A percentile compares a stretch with the other conserved stretches of the same genome.
These are phyloP conservation scores for Sphenopsis melanotis DNA, from an alignment of 2,797 vertebrate species.

Conservation along the genomic window DNA sequence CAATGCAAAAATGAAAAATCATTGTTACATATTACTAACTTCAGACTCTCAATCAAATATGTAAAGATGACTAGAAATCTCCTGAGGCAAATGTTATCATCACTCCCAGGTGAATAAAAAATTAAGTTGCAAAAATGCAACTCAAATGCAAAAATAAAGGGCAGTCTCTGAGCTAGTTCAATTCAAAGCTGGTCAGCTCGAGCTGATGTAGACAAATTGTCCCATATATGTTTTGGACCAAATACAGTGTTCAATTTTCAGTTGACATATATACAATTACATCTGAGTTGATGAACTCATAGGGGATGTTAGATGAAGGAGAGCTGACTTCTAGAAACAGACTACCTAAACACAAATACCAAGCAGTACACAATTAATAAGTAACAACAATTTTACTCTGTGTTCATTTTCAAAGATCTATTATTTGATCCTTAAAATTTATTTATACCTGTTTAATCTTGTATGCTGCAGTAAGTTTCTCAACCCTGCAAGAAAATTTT, in stretches of 20 bases:
- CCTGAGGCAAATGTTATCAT: background rate
- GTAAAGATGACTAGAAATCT: background rate
- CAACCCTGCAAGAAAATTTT: conserved; percentile 27
- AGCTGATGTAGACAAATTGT: background rate
- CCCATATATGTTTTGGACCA: background rate
- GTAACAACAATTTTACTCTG: background rate
- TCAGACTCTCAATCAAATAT: background rate
- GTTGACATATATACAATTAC: background rate
- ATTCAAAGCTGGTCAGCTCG: background rate
- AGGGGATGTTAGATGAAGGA: background rate
- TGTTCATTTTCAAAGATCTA: background rate
- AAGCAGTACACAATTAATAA: background rate
- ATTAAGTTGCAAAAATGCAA: background rate
- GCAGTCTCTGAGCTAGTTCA: background rate
- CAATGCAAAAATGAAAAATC: background rate
- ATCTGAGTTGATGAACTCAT: background rate
- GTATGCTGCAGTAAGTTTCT: background rate
- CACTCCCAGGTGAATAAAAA: background rate
- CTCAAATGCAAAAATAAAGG: background rate
- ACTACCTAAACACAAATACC: background rate
- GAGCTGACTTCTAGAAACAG: background rate
- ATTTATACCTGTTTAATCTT: background rate
- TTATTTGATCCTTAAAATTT: background rate
- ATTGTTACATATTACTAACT: background rate
- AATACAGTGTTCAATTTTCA: background rate